Base-by-base conservation (phyloP, 2,113 vertebrate genomes). In the Lasiurus borealis region DNA sequence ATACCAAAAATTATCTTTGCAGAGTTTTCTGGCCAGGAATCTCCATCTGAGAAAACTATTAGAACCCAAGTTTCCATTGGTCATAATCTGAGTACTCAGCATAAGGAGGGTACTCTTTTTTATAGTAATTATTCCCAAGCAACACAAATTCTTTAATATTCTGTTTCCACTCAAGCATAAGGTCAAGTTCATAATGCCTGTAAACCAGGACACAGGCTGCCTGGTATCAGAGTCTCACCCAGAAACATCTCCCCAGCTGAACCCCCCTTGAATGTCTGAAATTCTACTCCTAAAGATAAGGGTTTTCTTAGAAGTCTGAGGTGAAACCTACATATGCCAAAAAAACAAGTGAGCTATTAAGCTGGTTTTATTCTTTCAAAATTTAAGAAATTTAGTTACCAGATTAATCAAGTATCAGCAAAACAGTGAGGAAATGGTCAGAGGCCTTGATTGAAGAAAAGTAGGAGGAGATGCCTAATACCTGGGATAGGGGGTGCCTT, bases 281-380 rank as follows among this genome's bases (percentile, higher is more conserved):
- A 85, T 85, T 76, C 29, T 46, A 94, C 27, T 25, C 59, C 59
- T 69, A 86, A 54, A 76, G 90, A 81, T 92, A 89, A 94, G 19
- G 34, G 68, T 23, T 52, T 82, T 92, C 90, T 92, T 76, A 90
- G 52, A 90, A 87, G 69, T 5, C 29, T 29, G 25, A 71, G 69
- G 23, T 52, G 62, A 84, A 90, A 83, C 9, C 36, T 48, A 76
- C n/a, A 48, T 44, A 50, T 27, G 6, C 12, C 13, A 23, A 54
- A 31, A 86, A 25, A 85, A 77, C 23, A 59, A 34, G 46, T 52
- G 27, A 68, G 21, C 14, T 76, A 69, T 25, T 72, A 40, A 80
- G 52, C 19, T 68, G n/a, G 81, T 90, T 91, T 85, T 82, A 64
- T 62, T 77, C 54, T 78, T 95, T 90, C 68, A 86, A 66, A 93